Base-by-base conservation (phyloP, 1,140 invertebrate genomes). In the Zaprionus ghesquierei region DNA sequence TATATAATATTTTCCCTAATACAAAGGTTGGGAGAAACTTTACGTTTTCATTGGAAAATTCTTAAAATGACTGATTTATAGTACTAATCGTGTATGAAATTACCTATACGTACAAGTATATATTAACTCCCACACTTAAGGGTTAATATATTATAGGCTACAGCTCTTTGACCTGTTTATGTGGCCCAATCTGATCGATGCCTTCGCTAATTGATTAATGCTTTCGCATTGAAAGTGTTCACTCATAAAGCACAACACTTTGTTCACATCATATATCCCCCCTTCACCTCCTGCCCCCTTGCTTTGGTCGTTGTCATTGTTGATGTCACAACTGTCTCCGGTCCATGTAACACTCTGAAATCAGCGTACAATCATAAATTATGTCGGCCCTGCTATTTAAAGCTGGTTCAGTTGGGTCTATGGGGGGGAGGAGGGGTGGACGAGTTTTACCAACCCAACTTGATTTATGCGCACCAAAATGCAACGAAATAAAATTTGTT, bases 311-410 rank as follows among this genome's bases (percentile, higher is more conserved):
- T 63, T 74, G 58, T 76, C 82, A 81, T 71, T 78, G 59, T 27
- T 53, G 82, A 79, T 87, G 81, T 86, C 81, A 73, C 78, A 87
- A 69, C 75, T 87, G 78, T 76, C 75, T 86, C 75, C 81, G 69
- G 79, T 63, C 75, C 38, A 63, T 69, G 75, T 69, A 44, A 54
- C 44, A 46, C 60, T 49, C 31, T 69, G 54, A 66, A 60, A 79
- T 79, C 63, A 60, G 35, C 46, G 64, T 18, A 44, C 58, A n/a
- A 46, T 70, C 79, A 87, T 87, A 87, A 87, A 89, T 87, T 87
- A 87, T 69, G 76, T 55, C 68, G 9, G 9, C 41, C 18, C 41
- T 22, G 18, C 3, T 46, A 80, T 81, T 86, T 81, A 86, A 86
- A 61, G 72, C 79, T 63, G 71, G 75, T 20, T 20, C 5, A n/a